Base-by-base conservation (phyloP, 2,797 vertebrate genomes). In the Malurus leucopterus region DNA sequence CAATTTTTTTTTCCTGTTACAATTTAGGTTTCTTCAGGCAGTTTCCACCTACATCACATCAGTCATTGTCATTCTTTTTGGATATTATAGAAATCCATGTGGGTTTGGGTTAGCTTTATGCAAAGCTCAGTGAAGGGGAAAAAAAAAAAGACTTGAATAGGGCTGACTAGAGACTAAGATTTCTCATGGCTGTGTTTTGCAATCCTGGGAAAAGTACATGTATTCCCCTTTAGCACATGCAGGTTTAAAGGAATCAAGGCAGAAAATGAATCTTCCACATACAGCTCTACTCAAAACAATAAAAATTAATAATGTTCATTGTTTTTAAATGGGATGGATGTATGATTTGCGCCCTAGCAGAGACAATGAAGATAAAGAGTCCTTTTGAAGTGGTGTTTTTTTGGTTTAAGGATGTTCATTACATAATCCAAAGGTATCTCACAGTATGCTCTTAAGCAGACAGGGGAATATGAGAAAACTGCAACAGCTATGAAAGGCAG, bases 11-110 rank as follows among this genome's bases (percentile, higher is more conserved):
- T 97, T 90, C 97, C 97, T 96, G 98, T 98, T 98, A 97, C 98
- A 96, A 99, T 99, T 98, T 98, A 98, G 98, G 98, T 98, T 97
- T 98, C 97, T 98, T 96, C 97, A 96, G 97, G 97, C 98, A 97
- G 97, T 97, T 98, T 98, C 98, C 98, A 98, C 98, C 98, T 99
- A 98, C 98, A 98, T 98, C 98, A 97, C 98, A 98, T 98, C 98
- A 98, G 96, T 97, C 97, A 98, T 98, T 97, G 97, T 97, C 97
- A 97, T 97, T 96, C 96, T 97, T 97, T 96, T 95, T 92, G 96
- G 97, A 96, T 97, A 93, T 98, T 98, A 96, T 95, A 97, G 97
- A 98, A 97, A 97, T 97, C 97, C 95, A 89, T 97, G 97, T 97
- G 97, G 97, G 97, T 96, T 98, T 97, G 96, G 96, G 97, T 97